These are phyloP conservation scores for Ennomos quercinarius DNA, from an alignment of 2,888 invertebrate genomes.

Conservation along the genomic window DNA sequence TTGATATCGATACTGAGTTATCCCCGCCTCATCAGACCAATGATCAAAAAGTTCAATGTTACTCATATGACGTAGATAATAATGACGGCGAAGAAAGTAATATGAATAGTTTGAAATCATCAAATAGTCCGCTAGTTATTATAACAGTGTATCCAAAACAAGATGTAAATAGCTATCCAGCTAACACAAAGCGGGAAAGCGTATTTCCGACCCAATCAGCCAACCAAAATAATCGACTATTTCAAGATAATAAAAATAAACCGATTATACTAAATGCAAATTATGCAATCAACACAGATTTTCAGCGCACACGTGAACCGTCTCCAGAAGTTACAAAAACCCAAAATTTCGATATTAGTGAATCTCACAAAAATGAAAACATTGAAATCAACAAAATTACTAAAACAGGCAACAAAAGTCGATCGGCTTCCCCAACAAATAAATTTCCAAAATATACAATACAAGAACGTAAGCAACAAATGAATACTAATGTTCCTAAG, in stretches of 20 bases:
- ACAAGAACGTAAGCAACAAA: conserved; percentile 13
- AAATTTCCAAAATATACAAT: conserved; percentile 29
- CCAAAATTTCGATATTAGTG: not conserved
- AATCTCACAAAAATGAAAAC: not conserved
- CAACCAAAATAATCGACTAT: not conserved
- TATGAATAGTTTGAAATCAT: conserved; percentile 40
- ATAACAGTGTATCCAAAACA: conserved; percentile 74
- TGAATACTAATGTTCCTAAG: not conserved
- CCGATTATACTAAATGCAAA: not conserved
- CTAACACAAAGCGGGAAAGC: not conserved
- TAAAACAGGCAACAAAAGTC: conserved; percentile 29
- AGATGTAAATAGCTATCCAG: not conserved
- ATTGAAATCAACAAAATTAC: conserved; percentile 10
- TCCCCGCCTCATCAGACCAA: conserved; percentile 30
- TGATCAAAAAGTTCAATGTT: conserved; percentile 43
- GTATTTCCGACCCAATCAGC: not conserved
- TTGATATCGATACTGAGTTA: conserved; percentile 52
- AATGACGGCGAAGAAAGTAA: conserved; percentile 30
- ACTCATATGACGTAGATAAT: conserved; percentile 19
- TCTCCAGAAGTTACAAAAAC: not conserved
- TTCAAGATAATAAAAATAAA: not conserved
- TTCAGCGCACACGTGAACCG: not conserved
- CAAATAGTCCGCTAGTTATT: conserved; percentile 66
- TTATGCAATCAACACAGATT: not conserved
- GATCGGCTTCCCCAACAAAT: conserved; percentile 11